phyloP scores from a whole-genome alignment of 2,797 vertebrate species.

The Rhincodon typus region DNA sequence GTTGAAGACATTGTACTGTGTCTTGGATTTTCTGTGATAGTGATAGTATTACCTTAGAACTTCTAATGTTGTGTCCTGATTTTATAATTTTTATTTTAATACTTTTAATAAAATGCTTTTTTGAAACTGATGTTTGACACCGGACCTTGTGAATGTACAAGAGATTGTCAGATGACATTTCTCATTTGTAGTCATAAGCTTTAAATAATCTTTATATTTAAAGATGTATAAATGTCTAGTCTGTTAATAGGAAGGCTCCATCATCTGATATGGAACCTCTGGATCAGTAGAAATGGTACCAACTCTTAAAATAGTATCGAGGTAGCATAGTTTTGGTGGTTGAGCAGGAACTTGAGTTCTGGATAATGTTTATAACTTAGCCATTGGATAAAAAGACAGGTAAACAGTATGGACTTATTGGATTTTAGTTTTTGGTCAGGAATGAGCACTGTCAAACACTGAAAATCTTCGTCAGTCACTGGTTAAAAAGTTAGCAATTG shows the following conservation, averaged over 20 bases:
- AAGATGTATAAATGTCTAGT: not conserved
- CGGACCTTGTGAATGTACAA: not conserved
- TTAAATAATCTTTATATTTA: not conserved
- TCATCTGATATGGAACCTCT: not conserved
- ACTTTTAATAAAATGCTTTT: no score
- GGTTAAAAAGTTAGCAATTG: not conserved
- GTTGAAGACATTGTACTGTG: not conserved
- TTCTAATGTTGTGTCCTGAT: not conserved
- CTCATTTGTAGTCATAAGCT: not conserved
- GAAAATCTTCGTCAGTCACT: not conserved
- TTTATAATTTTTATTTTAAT: slow-evolving; percentile 4
- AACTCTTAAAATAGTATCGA: not conserved
- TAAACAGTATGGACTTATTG: not conserved
- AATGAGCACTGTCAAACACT: not conserved
- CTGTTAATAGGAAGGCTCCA: not conserved
- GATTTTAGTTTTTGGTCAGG: not conserved
- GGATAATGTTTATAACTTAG: not conserved
- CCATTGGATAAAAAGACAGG: not conserved
- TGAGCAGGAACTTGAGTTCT: not conserved
- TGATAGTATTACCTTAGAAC: not conserved
- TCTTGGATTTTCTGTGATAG: not conserved
- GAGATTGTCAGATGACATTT: not conserved
- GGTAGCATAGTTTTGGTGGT: not conserved
- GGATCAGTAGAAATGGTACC: not conserved
- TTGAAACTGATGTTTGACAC: not conserved